phyloP scores from a whole-genome alignment of 2,888 invertebrate species.

The Plagodis pulveraria region DNA sequence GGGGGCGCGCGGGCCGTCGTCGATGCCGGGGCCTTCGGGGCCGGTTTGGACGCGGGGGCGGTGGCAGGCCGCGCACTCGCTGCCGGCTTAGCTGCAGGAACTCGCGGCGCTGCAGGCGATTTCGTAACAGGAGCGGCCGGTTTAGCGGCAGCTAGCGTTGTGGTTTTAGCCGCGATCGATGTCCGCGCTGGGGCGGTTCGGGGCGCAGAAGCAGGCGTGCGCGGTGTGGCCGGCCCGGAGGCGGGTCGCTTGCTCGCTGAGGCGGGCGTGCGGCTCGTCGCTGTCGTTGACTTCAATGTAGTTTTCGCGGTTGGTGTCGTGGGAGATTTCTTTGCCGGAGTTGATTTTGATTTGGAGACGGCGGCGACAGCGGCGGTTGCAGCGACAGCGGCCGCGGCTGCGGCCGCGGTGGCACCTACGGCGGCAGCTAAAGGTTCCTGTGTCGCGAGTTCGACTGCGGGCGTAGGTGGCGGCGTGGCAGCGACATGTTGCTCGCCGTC shows the following conservation, averaged over 20 bases:
- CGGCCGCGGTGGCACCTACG: constrained; percentile 48
- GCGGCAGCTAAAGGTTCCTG: constrained; percentile 55
- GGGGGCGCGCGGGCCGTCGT: constrained; percentile 18
- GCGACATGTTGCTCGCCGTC: constrained; percentile 56
- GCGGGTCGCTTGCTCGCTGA: constrained; percentile 41
- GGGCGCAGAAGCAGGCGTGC: constrained; percentile 43
- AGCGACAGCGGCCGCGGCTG: constrained; percentile 40
- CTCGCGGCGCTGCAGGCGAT: constrained; percentile 18
- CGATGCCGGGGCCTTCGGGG: constrained; percentile 3
- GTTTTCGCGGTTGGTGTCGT: constrained; percentile 50
- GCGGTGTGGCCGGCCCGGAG: constrained; percentile 48
- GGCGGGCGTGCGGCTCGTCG: constrained; percentile 46
- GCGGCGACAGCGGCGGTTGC: constrained; percentile 31
- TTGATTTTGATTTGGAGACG: constrained; percentile 39
- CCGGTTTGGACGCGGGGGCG: constrained; percentile 27
- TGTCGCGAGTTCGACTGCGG: constrained; percentile 52
- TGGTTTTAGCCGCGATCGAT: constrained; percentile 27
- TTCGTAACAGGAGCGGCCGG: constrained; percentile 16
- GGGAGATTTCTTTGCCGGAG: constrained; percentile 50
- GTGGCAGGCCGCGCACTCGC: constrained; percentile 38
- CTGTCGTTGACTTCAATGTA: constrained; percentile 44
- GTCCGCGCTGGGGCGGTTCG: constrained; percentile 46
- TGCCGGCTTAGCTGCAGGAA: constrained; percentile 11
- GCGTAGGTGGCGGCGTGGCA: constrained; percentile 49
- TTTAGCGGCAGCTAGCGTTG: constrained; percentile 15